Conservation (phyloP, 2,797 vertebrate species). For the Rhyacichthys aspro region DNA sequence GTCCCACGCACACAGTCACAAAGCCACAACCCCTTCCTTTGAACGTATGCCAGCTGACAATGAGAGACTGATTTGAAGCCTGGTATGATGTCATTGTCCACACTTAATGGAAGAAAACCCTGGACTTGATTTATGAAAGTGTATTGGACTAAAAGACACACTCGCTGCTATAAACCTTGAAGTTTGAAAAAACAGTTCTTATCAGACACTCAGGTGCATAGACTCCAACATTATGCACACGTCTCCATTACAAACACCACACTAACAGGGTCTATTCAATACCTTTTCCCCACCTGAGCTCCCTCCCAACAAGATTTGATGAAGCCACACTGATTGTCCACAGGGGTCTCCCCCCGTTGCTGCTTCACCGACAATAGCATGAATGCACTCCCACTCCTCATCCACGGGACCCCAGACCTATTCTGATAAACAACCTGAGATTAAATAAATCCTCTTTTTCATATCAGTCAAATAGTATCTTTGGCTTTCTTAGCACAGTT, state of each 20-base stretch:
- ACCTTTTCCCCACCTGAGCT: conserved; percentile 43
- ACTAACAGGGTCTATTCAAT: conserved; percentile 51
- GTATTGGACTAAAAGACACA: conserved; percentile 57
- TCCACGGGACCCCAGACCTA: conserved; percentile 21
- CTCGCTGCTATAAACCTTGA: conserved; percentile 69
- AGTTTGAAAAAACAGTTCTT: conserved; percentile 57
- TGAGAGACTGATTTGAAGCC: conserved; percentile 33
- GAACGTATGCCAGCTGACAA: conserved; percentile 44
- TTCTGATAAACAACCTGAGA: conserved; percentile 37
- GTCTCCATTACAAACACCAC: conserved; percentile 26
- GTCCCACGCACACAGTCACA: conserved; percentile 56
- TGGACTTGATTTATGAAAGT: conserved; percentile 44
- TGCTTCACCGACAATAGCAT: conserved; percentile 77
- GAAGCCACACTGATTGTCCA: conserved; percentile 54
- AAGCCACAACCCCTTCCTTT: conserved; percentile 83
- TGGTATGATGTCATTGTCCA: conserved; percentile 53
- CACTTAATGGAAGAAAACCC: conserved; percentile 32
- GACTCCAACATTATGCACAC: conserved; percentile 14
- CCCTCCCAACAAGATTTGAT: conserved; percentile 24
- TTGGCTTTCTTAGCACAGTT: conserved; percentile 42
- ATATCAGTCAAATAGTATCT: conserved; percentile 44
- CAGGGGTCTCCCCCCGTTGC: conserved; percentile 55
- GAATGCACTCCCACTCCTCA: conserved; percentile 58
- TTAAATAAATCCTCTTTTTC: conserved; percentile 26
- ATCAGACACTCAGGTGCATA: conserved; percentile 50